These are phyloP conservation scores for Anagyrus pseudococci DNA, from an alignment of 2,888 invertebrate genomes.

Conservation along the genomic window DNA sequence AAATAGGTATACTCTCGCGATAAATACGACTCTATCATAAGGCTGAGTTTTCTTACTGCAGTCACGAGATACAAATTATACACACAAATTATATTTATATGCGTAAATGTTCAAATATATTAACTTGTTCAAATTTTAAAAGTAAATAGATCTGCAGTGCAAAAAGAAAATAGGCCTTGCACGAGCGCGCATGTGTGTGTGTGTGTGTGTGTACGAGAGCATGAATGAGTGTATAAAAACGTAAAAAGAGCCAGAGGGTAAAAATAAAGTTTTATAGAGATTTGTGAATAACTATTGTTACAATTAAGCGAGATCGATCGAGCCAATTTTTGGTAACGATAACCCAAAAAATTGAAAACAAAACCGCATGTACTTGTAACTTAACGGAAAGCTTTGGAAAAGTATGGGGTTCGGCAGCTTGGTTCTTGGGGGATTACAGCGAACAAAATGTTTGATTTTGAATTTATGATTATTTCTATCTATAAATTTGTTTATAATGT, in stretches of 20 bases:
- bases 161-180: slow-evolving; percentile 14
- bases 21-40: slow-evolving; percentile 19
- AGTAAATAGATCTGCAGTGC: slow-evolving; percentile 9
- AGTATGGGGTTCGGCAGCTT: not conserved
- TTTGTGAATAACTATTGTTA: slow-evolving; percentile 15
- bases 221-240: not conserved
- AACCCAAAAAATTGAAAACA: not conserved
- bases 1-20: slow-evolving; percentile 25
- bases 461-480: not conserved
- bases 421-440: not conserved
- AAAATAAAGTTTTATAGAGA: slow-evolving; percentile 20
- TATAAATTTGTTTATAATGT: not conserved
- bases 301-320: slow-evolving; percentile 21
- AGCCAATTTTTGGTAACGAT: not conserved
- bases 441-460: not conserved
- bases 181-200: slow-evolving; percentile 3
- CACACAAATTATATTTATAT: slow-evolving; percentile 20
- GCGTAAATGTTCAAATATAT: slow-evolving; percentile 13
- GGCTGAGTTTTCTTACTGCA: slow-evolving; percentile 29
- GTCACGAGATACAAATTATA: slow-evolving; percentile 15
- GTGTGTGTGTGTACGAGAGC: not conserved
- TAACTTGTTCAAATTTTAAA: slow-evolving; percentile 11
- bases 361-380: not conserved
- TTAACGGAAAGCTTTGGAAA: not conserved
- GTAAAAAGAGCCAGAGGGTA: slow-evolving; percentile 4